Evolutionary conservation across 1,140 invertebrate species (phyloP).

Genomic region (Oscheius sp.): DNA sequence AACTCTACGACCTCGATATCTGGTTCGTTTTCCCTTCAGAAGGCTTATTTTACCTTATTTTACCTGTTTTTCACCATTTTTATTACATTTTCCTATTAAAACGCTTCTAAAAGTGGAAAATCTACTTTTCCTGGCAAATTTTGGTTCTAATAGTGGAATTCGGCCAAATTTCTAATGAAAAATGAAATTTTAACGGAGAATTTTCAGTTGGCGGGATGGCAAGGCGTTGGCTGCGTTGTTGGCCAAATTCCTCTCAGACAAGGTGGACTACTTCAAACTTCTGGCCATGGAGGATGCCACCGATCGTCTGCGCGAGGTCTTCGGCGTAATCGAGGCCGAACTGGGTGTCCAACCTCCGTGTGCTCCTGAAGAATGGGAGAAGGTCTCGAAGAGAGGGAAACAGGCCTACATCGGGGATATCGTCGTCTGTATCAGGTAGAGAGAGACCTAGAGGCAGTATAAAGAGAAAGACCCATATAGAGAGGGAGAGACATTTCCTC

Average conservation of each 20-base stretch:
- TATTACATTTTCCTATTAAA: not conserved
- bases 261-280: slow-evolving; percentile 27
- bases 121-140: too few relatives aligned
- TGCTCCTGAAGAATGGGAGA: slow-evolving; percentile 34
- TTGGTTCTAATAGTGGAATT: not conserved
- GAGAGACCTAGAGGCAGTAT: too few relatives aligned
- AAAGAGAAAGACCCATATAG: too few relatives aligned
- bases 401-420: not conserved
- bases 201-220: slow-evolving; percentile 50
- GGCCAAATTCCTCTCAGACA: slow-evolving; percentile 43
- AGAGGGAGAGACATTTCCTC: too few relatives aligned
- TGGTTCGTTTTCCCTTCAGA: not conserved
- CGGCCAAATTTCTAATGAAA: not conserved
- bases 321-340: slow-evolving; percentile 28
- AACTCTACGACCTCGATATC: not conserved
- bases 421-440: not conserved
- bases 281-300: slow-evolving; percentile 6
- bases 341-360: slow-evolving; percentile 39
- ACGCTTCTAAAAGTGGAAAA: not conserved
- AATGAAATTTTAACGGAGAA: slow-evolving; percentile 26
- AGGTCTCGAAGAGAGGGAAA: not conserved
- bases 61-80: not conserved
- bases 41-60: not conserved
- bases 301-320: slow-evolving; percentile 18
- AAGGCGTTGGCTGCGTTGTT: slow-evolving; percentile 45